Evolutionary conservation across 2,113 vertebrate genomes (phyloP).

Genomic region (Cephalopterus ornatus): DNA sequence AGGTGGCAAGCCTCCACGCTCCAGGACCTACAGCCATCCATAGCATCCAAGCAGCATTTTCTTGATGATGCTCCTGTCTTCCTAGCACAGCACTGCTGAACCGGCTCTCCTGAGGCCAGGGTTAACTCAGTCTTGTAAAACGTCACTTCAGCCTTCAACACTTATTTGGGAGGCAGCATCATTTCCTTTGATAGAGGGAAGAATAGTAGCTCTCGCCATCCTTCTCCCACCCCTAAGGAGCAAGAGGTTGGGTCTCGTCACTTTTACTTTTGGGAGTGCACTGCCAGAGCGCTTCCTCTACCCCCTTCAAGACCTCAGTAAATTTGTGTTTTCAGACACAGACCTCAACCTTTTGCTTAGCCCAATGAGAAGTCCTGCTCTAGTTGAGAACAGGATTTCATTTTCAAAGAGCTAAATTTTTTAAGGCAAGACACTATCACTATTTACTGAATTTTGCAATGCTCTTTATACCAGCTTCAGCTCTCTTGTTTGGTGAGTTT

Average conservation of each 20-base stretch:
- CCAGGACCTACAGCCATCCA: background rate
- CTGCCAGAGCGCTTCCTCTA: background rate
- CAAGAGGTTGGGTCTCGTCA: fast-evolving
- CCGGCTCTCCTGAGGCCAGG: background rate
- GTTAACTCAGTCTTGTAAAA: background rate
- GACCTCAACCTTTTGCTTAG: background rate
- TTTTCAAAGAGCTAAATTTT: background rate
- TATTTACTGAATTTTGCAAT: background rate
- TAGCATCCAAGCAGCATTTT: background rate
- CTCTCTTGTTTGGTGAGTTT: background rate
- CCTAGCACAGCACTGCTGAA: background rate
- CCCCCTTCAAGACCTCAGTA: background rate
- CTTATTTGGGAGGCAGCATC: background rate
- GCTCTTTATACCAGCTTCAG: background rate
- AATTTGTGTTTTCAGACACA: background rate
- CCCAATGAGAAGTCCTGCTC: background rate
- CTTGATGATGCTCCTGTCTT: background rate
- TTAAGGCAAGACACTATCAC: background rate
- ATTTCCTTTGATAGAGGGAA: background rate
- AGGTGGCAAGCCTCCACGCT: background rate
- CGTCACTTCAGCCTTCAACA: background rate
- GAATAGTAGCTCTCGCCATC: background rate
- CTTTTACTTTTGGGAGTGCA: background rate
- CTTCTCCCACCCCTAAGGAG: background rate
- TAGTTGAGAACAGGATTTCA: background rate